Conservation (phyloP, 2,113 vertebrate species). For the Microtus ochrogaster region DNA sequence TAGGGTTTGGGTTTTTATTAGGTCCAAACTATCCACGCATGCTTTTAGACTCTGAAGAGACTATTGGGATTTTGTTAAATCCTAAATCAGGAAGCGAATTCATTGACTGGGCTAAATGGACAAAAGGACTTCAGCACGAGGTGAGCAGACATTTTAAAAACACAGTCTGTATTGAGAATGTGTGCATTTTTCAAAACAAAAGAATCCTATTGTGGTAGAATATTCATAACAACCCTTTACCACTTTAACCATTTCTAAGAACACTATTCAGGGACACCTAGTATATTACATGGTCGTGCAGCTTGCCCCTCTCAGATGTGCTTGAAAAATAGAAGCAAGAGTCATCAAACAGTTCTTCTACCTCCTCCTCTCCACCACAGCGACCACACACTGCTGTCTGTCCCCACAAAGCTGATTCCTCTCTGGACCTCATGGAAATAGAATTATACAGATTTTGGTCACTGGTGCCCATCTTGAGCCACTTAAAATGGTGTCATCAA, state of each 20-base stretch:
- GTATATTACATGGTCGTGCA: neutral
- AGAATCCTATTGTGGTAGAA: neutral
- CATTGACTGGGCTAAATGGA: slow-evolving; percentile 3
- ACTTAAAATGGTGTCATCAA: neutral
- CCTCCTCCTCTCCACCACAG: too few species aligned
- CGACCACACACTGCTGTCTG: neutral
- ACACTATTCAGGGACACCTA: neutral
- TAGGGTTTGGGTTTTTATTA: neutral
- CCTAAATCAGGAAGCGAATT: slow-evolving; percentile 9
- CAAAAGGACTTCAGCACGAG: slow-evolving; percentile 53
- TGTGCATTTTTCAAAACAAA: neutral
- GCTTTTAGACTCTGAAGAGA: slow-evolving; percentile 20
- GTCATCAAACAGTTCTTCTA: neutral
- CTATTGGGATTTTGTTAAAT: slow-evolving; percentile 21
- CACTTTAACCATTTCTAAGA: neutral
- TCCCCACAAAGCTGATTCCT: neutral
- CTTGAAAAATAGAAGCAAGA: neutral
- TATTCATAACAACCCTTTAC: neutral
- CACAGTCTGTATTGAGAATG: neutral
- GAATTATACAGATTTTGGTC: neutral
- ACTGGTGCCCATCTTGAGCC: neutral
- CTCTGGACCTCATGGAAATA: neutral
- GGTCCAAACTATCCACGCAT: neutral
- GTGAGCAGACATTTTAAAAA: slow-evolving; percentile 8
- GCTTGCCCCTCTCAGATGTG: neutral